phyloP scores from a whole-genome alignment of 2,113 vertebrate species.

The Menura novaehollandiae region DNA sequence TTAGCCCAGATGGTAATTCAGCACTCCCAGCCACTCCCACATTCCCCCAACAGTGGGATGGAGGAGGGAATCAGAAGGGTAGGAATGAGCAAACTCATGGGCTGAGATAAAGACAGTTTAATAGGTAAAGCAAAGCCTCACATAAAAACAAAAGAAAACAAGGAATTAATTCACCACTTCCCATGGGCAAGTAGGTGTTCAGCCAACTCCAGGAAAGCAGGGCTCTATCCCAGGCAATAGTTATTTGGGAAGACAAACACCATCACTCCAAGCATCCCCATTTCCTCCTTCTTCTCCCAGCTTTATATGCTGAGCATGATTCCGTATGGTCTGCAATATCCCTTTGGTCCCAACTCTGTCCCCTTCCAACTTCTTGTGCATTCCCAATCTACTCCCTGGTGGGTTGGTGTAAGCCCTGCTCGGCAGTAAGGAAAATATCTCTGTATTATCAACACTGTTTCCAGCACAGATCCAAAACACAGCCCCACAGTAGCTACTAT shows the following conservation, averaged over 20 bases:
- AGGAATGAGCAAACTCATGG: not conserved
- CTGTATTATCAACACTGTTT: not conserved
- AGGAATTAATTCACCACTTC: not conserved
- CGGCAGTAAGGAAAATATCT: not conserved
- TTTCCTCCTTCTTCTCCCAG: not conserved
- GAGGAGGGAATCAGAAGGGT: not conserved
- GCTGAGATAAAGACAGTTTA: not conserved
- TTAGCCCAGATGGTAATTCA: not conserved
- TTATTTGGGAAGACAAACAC: not conserved
- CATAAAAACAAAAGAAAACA: not conserved
- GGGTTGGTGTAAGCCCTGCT: not conserved
- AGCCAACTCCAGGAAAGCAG: not conserved
- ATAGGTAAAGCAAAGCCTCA: not conserved
- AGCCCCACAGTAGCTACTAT: not conserved
- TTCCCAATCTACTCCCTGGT: not conserved
- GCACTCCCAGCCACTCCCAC: not conserved
- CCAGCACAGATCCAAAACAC: not conserved
- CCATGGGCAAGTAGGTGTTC: not conserved
- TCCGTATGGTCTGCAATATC: not conserved
- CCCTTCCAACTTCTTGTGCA: not conserved
- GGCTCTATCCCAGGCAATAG: not conserved
- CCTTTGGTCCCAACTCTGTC: rapidly evolving
- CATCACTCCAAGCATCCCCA: not conserved
- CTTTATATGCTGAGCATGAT: not conserved
- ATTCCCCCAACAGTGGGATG: not conserved